These are phyloP conservation scores for Lepidonotus clava DNA, from an alignment of 2,888 invertebrate genomes.

Conservation along the genomic window DNA sequence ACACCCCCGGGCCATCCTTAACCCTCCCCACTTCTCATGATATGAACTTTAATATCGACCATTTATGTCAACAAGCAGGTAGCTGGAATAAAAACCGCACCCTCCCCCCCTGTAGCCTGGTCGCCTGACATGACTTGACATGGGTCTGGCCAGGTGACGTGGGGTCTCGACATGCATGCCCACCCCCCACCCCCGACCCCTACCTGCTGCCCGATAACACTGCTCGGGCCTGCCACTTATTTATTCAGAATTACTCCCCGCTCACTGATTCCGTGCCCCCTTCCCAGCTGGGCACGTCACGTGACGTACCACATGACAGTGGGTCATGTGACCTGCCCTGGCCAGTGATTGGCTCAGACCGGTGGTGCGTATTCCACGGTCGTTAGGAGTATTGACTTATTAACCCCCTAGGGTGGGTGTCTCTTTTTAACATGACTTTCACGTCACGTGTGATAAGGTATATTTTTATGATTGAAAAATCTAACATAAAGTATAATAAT, in stretches of 20 bases:
- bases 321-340: no score
- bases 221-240: not conserved
- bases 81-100: not conserved
- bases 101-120: not conserved
- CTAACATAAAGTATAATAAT: no score
- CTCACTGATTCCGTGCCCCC: not conserved
- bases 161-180: conserved; percentile 22
- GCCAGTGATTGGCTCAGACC: no score
- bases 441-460: no score
- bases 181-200: not conserved
- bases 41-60: not conserved
- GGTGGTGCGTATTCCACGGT: no score
- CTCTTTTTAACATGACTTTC: no score
- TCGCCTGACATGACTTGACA: conserved; percentile 28
- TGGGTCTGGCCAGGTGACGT: conserved; percentile 6
- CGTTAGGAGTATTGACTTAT: no score
- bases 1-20: not conserved
- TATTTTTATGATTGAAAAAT: no score
- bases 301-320: no score
- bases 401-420: no score
- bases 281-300: not conserved
- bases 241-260: conserved; percentile 3
- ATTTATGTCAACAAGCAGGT: not conserved
- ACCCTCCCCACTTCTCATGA: not conserved
- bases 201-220: not conserved